Conservation (phyloP, 2,113 vertebrate species). For the Nettapus auritus region DNA sequence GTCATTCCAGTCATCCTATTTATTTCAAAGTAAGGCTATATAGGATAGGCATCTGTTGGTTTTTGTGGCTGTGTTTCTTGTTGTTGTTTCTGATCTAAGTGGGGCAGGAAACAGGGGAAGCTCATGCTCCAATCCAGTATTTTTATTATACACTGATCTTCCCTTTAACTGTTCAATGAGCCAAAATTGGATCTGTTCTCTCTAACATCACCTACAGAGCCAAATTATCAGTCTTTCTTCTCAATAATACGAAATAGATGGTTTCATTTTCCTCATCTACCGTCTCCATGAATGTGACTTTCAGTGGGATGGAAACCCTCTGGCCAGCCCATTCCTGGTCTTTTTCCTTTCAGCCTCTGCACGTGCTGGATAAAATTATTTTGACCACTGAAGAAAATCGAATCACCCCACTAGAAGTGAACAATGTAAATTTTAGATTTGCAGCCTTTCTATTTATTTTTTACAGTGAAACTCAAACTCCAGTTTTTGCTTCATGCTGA, state of each 20-base stretch:
- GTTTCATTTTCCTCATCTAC: not conserved
- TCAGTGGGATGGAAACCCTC: not conserved
- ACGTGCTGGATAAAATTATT: not conserved
- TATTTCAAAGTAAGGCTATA: not conserved
- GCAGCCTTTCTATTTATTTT: not conserved
- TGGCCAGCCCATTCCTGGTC: fast-evolving
- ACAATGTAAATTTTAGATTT: not conserved
- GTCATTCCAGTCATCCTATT: not conserved
- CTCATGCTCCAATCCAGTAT: not conserved
- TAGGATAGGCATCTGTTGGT: not conserved
- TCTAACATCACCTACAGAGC: not conserved
- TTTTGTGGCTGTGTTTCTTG: not conserved
- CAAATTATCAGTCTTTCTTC: not conserved
- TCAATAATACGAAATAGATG: not conserved
- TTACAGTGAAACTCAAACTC: not conserved
- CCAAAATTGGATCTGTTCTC: not conserved
- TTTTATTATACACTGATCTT: not conserved
- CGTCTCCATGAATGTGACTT: not conserved
- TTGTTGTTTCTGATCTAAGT: not conserved
- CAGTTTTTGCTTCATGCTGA: not conserved
- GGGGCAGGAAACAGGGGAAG: not conserved
- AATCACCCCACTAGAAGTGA: not conserved
- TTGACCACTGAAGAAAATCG: not conserved
- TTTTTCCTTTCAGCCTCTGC: not conserved
- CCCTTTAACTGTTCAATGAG: not conserved